Evolutionary conservation across 2,888 invertebrate genomes (phyloP).

Genomic region (Eustalomyia histrio): DNA sequence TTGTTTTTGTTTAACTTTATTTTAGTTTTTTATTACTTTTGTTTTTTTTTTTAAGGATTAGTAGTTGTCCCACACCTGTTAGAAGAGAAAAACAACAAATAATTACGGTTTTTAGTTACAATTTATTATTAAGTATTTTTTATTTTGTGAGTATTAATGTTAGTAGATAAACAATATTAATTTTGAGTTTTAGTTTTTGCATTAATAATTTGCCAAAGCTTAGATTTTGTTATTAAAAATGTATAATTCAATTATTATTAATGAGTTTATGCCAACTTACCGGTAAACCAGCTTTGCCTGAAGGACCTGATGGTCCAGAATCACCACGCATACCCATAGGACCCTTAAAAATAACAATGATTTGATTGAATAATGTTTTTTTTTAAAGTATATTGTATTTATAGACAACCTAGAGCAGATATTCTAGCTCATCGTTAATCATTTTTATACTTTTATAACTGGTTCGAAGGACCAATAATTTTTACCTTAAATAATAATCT

Average conservation of each 20-base stretch:
- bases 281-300: slow-evolving; percentile 79
- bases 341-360: too few species aligned
- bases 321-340: slow-evolving; percentile 80
- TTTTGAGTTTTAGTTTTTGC: slow-evolving; percentile 31
- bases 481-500: too few species aligned
- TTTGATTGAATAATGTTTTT: too few species aligned
- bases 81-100: slow-evolving; percentile 71
- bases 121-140: slow-evolving; percentile 63
- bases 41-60: slow-evolving; percentile 74
- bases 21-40: slow-evolving; percentile 64
- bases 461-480: too few species aligned
- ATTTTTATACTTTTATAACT: too few species aligned
- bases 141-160: slow-evolving; percentile 39
- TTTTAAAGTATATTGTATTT: too few species aligned
- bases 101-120: slow-evolving; percentile 71
- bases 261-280: slow-evolving; percentile 71
- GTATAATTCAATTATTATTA: not conserved
- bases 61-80: slow-evolving; percentile 80
- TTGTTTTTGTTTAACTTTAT: slow-evolving; percentile 48
- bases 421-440: too few species aligned
- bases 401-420: too few species aligned
- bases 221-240: not conserved
- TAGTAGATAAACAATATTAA: slow-evolving; percentile 50
- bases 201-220: slow-evolving; percentile 47
- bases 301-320: slow-evolving; percentile 77